These are phyloP conservation scores for Drosophila burlai DNA, from an alignment of 1,140 invertebrate species.

Conservation along the genomic window DNA sequence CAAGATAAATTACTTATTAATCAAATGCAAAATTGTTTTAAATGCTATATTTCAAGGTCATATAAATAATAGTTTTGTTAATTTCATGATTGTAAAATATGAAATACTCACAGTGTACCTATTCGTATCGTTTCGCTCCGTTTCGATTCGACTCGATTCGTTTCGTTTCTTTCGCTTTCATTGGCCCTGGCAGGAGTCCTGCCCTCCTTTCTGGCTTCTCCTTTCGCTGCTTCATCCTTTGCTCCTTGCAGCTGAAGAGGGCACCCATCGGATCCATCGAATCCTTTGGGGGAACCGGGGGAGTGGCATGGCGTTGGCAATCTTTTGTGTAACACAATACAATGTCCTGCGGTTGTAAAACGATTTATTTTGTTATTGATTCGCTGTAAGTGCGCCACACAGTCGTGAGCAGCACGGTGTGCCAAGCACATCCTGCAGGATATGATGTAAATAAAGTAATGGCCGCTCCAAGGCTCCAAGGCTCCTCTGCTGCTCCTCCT, in stretches of 20 bases:
- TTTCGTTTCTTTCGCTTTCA: conserved; percentile 74
- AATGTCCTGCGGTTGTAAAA: conserved; percentile 84
- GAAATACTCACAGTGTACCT: conserved; percentile 8
- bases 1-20: no score
- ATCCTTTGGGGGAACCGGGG: conserved; percentile 15
- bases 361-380: conserved; percentile 84
- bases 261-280: conserved; percentile 34
- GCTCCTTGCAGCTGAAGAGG: conserved; percentile 25
- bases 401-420: conserved; percentile 51
- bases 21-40: no score
- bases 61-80: neutral
- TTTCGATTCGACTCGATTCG: conserved; percentile 49
- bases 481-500: conserved; percentile 34
- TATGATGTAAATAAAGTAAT: conserved; percentile 83
- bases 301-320: conserved; percentile 55
- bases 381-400: conserved; percentile 74
- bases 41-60: neutral
- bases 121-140: conserved; percentile 46
- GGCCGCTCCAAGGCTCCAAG: conserved; percentile 58
- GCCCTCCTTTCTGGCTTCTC: conserved; percentile 12
- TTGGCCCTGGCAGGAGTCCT: conserved; percentile 53
- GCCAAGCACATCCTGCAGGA: conserved; percentile 61
- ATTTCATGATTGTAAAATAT: neutral
- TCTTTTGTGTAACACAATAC: conserved; percentile 84
- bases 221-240: neutral